Evolutionary conservation across 1,140 invertebrate genomes (phyloP), one percentile per base, ranked within the genome.

Genomic region (Mya arenaria): DNA sequence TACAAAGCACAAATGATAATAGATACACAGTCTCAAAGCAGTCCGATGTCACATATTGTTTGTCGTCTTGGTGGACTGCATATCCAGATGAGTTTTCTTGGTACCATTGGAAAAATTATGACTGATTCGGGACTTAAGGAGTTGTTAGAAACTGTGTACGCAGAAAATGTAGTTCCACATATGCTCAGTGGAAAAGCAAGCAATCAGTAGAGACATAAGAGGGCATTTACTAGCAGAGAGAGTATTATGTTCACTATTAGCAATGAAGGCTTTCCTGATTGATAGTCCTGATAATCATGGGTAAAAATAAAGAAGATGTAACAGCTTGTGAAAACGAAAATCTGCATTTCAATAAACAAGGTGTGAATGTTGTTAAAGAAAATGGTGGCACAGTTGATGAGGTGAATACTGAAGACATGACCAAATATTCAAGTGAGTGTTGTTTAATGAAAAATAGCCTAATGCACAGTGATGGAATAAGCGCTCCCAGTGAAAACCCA

Each of bases 41-140:
- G 41, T 19, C 41, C 10, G 19, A 10, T 48, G 41, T 13, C 41
- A 19, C 10, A 19, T 10, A 48, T 48, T 19, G 41, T 48, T 48
- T 19, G 10, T 19, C 10, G 82, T 25, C 56, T 87, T 28, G 89
- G 85, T 52, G 79, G 80, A 25, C 85, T 86, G 63, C 84, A 87
- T 69, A 72, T 56, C 6, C 36, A 82, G 58, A 87, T 88, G 85
- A 89, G 85, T 56, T 87, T 77, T 68, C 66, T 89, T 32, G 84
- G 83, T 17, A 17, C 28, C 32, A 86, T 88, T 65, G 84, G 84
- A 10, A 25, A 84, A 37, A 8, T 88, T 13, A 88, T 89, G 84
- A 28, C 30, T 62, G 82, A 78, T 3, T 55, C 81, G 48, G 84
- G 87, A 15, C 66, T 89, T 4, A 23, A 52, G 25, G 82, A 88